Percentiles rank a stretch among this genome's conserved stretches.
These are phyloP conservation scores for Myioborus melanocephalus DNA, from an alignment of 2,797 vertebrate genomes.

Conservation along the genomic window DNA sequence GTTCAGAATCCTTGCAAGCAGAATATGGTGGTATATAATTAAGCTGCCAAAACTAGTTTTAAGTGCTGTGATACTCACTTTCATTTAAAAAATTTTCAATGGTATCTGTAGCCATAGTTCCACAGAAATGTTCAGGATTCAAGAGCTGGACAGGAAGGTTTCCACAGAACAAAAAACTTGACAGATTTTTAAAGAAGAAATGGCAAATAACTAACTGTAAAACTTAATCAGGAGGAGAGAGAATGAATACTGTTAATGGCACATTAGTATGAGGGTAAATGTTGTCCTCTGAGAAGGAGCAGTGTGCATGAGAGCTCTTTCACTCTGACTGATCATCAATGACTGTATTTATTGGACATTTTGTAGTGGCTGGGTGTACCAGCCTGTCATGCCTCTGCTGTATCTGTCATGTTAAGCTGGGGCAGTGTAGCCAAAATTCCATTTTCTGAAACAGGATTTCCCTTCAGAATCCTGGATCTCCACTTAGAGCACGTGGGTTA, in stretches of 20 bases:
- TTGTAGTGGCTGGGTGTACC: background rate
- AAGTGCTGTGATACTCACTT: background rate
- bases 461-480: background rate
- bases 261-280: background rate
- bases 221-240: background rate
- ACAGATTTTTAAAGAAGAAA: background rate
- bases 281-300: background rate
- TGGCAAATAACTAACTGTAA: rapidly evolving
- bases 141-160: background rate
- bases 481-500: background rate
- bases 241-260: background rate
- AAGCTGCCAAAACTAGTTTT: background rate
- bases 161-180: background rate
- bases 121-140: background rate
- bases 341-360: background rate
- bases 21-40: background rate
- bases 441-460: background rate
- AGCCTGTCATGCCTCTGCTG: background rate
- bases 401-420: background rate
- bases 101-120: background rate
- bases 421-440: background rate
- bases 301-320: background rate
- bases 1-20: background rate
- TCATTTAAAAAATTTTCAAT: background rate
- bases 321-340: background rate